Percentiles rank a stretch among this genome's conserved stretches.
Conservation (phyloP, 2,888 invertebrate species). For the Pecten maximus region DNA sequence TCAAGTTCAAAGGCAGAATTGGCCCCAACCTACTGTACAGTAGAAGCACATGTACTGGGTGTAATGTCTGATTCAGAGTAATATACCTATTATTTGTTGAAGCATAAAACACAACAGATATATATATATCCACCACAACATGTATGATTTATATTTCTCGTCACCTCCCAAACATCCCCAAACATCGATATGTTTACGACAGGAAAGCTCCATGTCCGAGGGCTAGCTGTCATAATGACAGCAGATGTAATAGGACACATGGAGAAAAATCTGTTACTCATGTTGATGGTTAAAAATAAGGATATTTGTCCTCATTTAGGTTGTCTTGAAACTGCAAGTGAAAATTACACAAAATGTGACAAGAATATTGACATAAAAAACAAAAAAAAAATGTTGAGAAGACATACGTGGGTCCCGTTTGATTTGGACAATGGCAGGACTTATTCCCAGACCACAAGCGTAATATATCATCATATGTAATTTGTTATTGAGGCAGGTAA, state of each 20-base stretch:
- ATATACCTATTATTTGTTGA: neutral
- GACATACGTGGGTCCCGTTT: neutral
- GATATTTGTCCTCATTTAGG: neutral
- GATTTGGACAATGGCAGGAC: neutral
- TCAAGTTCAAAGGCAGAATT: slow-evolving; percentile 33
- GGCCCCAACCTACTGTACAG: neutral
- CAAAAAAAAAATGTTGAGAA: neutral
- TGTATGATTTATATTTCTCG: neutral
- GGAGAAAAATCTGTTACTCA: neutral
- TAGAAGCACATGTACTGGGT: neutral
- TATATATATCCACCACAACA: neutral
- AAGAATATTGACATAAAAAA: neutral
- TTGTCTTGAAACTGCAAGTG: neutral
- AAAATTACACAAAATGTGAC: neutral
- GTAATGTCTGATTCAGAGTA: neutral
- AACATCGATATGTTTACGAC: neutral
- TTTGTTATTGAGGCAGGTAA: neutral
- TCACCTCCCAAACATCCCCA: neutral
- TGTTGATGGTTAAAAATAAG: neutral
- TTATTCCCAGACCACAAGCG: neutral
- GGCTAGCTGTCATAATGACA: neutral
- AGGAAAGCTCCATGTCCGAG: neutral
- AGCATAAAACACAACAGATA: neutral
- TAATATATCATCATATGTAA: neutral
- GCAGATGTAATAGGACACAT: neutral